Conservation (phyloP, 1,140 invertebrate species). For the Sarcophaga bullata region DNA sequence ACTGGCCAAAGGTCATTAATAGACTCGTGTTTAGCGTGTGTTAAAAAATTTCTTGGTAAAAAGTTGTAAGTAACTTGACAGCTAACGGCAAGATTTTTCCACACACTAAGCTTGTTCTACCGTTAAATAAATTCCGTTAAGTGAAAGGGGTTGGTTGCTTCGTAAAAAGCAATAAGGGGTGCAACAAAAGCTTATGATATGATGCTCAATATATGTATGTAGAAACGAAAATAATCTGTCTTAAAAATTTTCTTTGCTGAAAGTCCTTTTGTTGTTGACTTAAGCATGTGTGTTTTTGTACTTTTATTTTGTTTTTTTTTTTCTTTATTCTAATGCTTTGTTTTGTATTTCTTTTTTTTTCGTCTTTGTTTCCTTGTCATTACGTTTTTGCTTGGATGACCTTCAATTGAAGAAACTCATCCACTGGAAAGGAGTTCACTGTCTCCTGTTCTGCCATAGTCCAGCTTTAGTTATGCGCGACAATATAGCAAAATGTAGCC, state of each 20-base stretch:
- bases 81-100: no score
- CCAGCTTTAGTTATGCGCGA: not conserved
- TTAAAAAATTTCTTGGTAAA: no score
- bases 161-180: not conserved
- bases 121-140: not conserved
- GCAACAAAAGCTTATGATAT: no score
- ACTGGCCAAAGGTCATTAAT: not conserved
- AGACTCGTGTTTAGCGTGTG: no score
- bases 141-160: not conserved
- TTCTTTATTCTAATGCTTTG: not conserved
- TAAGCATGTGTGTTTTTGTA: not conserved
- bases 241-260: no score
- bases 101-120: no score
- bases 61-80: no score
- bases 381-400: constrained; percentile 41
- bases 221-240: no score
- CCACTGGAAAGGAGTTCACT: constrained; percentile 1
- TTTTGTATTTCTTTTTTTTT: not conserved
- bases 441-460: not conserved
- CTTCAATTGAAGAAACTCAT: constrained; percentile 37
- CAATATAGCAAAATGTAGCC: not conserved
- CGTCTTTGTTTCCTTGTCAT: constrained; percentile 29
- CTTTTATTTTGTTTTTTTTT: not conserved
- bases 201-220: no score
- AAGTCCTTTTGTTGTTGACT: no score